phyloP scores from a whole-genome alignment of 2,113 vertebrate genomes.

The Eupsittula cactorum region DNA sequence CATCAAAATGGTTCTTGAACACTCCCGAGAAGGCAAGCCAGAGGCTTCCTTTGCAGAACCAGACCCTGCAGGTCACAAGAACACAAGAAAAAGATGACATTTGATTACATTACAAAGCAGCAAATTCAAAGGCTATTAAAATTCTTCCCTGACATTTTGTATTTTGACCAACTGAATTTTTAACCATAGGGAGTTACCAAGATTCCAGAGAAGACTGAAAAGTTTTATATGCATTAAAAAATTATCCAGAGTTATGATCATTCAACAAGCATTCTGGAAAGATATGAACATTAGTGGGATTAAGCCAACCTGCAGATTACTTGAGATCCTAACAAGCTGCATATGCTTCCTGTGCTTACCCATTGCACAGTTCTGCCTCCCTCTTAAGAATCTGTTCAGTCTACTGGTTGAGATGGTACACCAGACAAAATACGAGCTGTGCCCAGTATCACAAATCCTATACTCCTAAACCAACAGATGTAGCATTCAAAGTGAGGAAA shows the following conservation, averaged over 20 bases:
- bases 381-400: not conserved
- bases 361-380: not conserved
- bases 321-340: not conserved
- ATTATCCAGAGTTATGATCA: not conserved
- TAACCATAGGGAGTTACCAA: not conserved
- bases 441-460: not conserved
- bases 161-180: not conserved
- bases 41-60: not conserved
- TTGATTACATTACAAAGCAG: not conserved
- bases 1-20: conserved; percentile 26
- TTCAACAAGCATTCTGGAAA: not conserved
- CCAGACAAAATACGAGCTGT: not conserved
- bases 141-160: not conserved
- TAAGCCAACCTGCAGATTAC: not conserved
- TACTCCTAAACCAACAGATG: not conserved
- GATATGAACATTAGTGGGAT: not conserved
- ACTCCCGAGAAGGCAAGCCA: not conserved
- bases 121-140: not conserved
- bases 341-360: not conserved
- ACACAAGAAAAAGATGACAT: not conserved
- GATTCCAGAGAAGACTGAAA: not conserved
- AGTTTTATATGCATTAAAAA: not conserved
- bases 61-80: conserved; percentile 11
- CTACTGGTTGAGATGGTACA: not conserved
- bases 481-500: not conserved